Base-by-base conservation (phyloP, 2,888 invertebrate species). In the Creontiades dilutus region DNA sequence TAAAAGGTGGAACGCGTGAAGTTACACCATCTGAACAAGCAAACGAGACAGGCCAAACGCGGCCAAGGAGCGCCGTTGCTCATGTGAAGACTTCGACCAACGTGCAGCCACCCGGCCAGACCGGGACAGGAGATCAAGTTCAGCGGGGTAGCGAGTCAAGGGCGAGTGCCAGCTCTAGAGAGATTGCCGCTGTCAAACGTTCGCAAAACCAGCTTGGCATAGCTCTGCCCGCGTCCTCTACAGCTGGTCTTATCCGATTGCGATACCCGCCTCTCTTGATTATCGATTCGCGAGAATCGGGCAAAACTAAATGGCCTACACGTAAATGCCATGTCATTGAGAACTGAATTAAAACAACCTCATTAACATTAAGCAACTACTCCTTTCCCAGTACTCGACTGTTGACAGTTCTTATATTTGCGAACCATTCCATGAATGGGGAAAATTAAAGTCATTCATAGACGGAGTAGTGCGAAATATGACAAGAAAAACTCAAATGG, bases 71-170 rank as follows among this genome's bases (percentile, higher is more conserved):
- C 68, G 68, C 19, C 68, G 68, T 68, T 23, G 23, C 68, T 68
- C 68, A 23, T 23, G 68, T 68, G 68, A 68, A 68, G 68, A 68
- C 68, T 68, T 23, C 27, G 13, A 23, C 13, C 68, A 12, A 23
- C 68, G 68, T 23, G 3, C 23, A 68, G 68, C 23, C 23, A 68
- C 68, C 68, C 23, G 68, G 19, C 68, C 68, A 68, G 68, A 68
- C 68, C 68, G 68, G 68, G 68, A 68, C 68, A 68, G 68, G 68
- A 68, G 68, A 68, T 23, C 68, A 68, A 68, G 68, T 68, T 68
- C 68, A 68, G 68, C 68, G 68, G 68, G 68, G 68, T 68, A 68
- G 68, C 68, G 68, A 68, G 68, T 68, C 68, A 68, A 68, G 68
- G 68, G 68, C 68, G 13, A 23, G 23, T 0, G 27, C 23, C 68